A percentile compares a stretch with the other conserved stretches of the same genome.
Conservation (phyloP, 2,113 vertebrate species). For the Mellivora capensis region DNA sequence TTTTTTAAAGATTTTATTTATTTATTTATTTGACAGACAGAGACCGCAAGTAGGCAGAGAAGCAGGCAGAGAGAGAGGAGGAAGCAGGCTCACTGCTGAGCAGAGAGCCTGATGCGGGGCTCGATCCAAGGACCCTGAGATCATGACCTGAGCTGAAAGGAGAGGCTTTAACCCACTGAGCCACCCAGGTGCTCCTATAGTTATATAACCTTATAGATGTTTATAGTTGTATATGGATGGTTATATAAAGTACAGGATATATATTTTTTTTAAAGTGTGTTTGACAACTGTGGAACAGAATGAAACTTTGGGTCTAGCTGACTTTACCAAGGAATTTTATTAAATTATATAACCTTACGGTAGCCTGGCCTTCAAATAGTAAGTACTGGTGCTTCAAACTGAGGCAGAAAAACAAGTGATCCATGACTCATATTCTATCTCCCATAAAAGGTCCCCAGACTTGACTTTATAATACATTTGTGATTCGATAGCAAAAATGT, state of each 20-base stretch:
- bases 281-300: not conserved
- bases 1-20: no score
- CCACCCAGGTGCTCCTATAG: no score
- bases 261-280: not conserved
- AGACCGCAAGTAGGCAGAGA: no score
- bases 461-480: not conserved
- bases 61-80: no score
- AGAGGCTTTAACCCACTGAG: no score
- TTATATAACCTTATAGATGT: not conserved
- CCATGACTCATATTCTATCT: not conserved
- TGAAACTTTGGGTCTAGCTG: not conserved
- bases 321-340: not conserved
- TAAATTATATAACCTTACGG: not conserved
- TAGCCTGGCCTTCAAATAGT: not conserved
- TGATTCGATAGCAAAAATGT: not conserved
- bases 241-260: not conserved
- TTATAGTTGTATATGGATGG: not conserved
- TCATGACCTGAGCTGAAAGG: no score
- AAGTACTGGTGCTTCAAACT: not conserved
- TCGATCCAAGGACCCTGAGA: no score
- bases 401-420: not conserved
- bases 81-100: no score
- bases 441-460: not conserved
- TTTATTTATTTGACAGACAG: no score
- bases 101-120: no score